A percentile compares a stretch with the other conserved stretches of the same genome.
phyloP scores from a whole-genome alignment of 2,888 invertebrate genomes.

The Hyposoter dolosus region DNA sequence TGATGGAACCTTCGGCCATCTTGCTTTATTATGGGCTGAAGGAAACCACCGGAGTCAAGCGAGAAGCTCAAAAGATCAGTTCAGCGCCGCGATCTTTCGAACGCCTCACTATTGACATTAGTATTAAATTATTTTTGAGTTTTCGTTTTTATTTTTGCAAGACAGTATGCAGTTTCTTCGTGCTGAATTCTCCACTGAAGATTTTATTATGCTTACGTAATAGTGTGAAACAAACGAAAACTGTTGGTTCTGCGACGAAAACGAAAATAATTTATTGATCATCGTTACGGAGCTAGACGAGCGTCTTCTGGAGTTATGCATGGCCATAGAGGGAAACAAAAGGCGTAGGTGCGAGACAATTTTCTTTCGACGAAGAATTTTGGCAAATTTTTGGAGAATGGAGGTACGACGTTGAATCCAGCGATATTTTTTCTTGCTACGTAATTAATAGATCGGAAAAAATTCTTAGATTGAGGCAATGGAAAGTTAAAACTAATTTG shows the following conservation, averaged over 20 bases:
- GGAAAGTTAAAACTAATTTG: neutral
- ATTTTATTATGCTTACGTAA: neutral
- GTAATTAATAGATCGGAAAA: neutral
- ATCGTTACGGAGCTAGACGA: neutral
- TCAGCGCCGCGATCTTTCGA: slow-evolving; percentile 11
- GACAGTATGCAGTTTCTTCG: neutral
- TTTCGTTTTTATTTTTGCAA: neutral
- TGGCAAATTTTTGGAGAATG: neutral
- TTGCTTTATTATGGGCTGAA: slow-evolving; percentile 46
- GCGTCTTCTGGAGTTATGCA: neutral
- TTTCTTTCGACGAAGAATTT: neutral
- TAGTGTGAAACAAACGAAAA: neutral
- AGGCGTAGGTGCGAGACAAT: neutral
- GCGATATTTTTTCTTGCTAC: neutral
- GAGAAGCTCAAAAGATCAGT: neutral
- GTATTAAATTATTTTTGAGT: neutral
- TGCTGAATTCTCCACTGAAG: neutral
- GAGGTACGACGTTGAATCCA: neutral
- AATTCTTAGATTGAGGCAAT: neutral
- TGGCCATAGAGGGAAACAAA: neutral
- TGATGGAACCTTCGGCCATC: slow-evolving; percentile 51
- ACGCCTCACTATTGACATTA: neutral
- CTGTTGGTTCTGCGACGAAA: neutral
- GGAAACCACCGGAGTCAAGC: slow-evolving; percentile 43
- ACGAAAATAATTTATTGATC: slow-evolving; percentile 11